Evolutionary conservation across 2,888 invertebrate genomes (phyloP).

Genomic region (Calephelis perditalis): DNA sequence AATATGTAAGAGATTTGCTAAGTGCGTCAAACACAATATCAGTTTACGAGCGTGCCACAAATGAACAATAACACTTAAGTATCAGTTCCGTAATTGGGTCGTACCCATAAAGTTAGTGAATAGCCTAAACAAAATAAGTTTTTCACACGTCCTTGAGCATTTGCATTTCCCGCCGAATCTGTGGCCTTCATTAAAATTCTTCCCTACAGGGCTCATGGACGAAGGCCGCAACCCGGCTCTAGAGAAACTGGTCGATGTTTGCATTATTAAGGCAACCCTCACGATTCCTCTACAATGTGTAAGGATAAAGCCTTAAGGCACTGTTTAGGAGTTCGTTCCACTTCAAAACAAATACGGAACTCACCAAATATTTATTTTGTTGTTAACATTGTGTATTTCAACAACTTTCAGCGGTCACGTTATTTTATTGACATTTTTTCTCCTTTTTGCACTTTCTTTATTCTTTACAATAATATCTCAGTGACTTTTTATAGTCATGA

Average conservation of each 20-base stretch:
- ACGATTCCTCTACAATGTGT: constrained; percentile 4
- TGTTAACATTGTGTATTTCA: no score
- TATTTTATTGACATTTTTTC: no score
- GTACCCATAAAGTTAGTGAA: constrained; percentile 10
- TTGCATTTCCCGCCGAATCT: constrained; percentile 9
- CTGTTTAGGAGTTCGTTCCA: background rate
- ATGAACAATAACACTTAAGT: constrained; percentile 1
- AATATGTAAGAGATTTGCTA: no score
- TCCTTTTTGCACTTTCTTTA: no score
- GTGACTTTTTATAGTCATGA: no score
- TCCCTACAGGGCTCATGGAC: constrained; percentile 6
- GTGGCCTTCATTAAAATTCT: constrained; percentile 13
- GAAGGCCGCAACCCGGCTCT: constrained; percentile 3
- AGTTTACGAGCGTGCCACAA: constrained; percentile 6
- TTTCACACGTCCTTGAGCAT: constrained; percentile 10
- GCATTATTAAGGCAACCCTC: constrained; percentile 6
- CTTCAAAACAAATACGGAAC: background rate
- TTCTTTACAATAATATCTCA: no score
- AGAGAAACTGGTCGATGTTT: background rate
- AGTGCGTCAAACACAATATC: constrained; percentile 1
- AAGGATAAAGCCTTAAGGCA: constrained; percentile 4
- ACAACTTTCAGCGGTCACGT: no score
- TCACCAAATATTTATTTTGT: no score
- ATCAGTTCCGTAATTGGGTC: constrained; percentile 12
- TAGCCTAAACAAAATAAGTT: constrained; percentile 10